These are phyloP conservation scores for Spondyliosoma cantharus DNA, from an alignment of 2,797 vertebrate species.

Conservation along the genomic window DNA sequence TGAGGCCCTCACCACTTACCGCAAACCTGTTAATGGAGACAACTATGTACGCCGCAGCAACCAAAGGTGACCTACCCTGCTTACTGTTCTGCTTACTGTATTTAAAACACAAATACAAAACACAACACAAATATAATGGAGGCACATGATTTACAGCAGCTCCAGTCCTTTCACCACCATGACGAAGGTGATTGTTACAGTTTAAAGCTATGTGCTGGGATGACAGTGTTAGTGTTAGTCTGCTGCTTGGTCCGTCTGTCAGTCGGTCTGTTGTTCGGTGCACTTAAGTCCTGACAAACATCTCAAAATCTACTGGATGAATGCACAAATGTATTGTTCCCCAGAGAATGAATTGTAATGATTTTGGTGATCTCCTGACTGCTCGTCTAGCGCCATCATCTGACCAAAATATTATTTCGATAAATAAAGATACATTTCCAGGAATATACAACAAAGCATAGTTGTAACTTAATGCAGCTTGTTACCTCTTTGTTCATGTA, in stretches of 20 bases:
- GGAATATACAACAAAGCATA: not conserved
- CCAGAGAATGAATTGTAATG: not conserved
- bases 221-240: not conserved
- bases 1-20: constrained; percentile 93
- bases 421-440: not conserved
- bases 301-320: not conserved
- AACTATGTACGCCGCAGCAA: constrained; percentile 94
- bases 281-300: not conserved
- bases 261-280: not conserved
- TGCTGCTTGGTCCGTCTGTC: not conserved
- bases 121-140: not conserved
- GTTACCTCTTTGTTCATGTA: not conserved
- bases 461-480: not conserved
- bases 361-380: not conserved
- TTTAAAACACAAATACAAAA: not conserved
- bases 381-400: not conserved
- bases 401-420: not conserved
- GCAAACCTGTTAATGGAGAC: constrained; percentile 93
- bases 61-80: constrained; percentile 84
- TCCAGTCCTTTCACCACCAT: not conserved
- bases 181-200: not conserved
- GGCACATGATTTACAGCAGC: not conserved
- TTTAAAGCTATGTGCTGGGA: not conserved
- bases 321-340: not conserved
- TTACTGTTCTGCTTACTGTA: not conserved